Base-by-base conservation (phyloP, 2,113 vertebrate genomes). In the Forbesichthys papilliferus region DNA sequence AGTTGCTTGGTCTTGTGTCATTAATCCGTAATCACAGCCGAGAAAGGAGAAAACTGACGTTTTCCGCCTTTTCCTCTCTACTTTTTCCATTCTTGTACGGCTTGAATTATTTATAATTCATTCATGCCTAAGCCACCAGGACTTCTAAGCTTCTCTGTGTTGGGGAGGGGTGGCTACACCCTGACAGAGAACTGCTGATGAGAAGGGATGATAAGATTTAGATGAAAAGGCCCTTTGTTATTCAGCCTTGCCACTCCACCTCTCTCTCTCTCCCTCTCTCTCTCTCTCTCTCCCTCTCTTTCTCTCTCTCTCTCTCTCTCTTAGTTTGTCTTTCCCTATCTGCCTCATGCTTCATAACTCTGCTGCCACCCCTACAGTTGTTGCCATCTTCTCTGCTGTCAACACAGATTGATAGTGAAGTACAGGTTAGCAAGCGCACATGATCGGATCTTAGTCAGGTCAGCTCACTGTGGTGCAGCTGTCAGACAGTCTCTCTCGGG, bases 41-140 rank as follows among this genome's bases (percentile, higher is more conserved):
- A 71, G 68, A 68, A 46, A 59, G 48, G 64, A 72, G 12, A 34
- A 11, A 3, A 33, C 46, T 3, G 42, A 63, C 10, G 20, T 13
- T 34, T 34, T 59, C 11, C 5, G 3, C 36, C 78, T 84, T 49
- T 74, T 68, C 64, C 11, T 10, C 14, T 64, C 51, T 47, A 4
- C 69, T 73, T 54, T 60, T 65, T 62, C 62, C 51, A 71, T 54
- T 57, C 69, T 3, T 64, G 66, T 59, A 71, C 59, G 0, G 27
- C 56, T 79, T 82, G 33, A 88, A 80, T 86, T 69, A 78, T 88
- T 82, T 55, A 80, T 82, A 89, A 88, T 84, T 71, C 79, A 69
- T 55, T 89, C 70, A 81, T 87, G 78, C 73, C 81, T 84, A 85
- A 84, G 79, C 76, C 71, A 82, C 65, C 3, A 60, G 53, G 75